phyloP scores from a whole-genome alignment of 2,888 invertebrate species.

The Thera britannica region DNA sequence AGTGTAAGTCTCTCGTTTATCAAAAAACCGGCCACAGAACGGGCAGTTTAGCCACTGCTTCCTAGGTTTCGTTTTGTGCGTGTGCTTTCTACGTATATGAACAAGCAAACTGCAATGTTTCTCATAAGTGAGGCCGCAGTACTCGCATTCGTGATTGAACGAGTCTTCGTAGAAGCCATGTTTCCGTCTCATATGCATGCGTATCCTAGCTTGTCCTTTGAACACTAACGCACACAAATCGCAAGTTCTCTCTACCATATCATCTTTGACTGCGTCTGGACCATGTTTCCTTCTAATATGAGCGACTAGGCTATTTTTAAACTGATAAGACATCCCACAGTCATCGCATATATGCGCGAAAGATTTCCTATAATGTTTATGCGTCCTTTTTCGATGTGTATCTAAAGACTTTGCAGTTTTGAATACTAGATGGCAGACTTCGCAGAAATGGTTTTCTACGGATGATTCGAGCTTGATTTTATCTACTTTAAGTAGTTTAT shows the following conservation, averaged over 20 bases:
- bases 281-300: conserved; percentile 76
- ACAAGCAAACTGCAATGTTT: conserved; percentile 73
- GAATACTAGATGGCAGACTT: conserved; percentile 76
- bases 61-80: conserved; percentile 52
- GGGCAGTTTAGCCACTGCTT: conserved; percentile 71
- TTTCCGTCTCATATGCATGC: conserved; percentile 77
- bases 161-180: conserved; percentile 71
- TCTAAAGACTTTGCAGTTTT: conserved; percentile 65
- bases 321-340: conserved; percentile 75
- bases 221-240: conserved; percentile 76
- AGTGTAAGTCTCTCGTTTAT: conserved; percentile 71
- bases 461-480: conserved; percentile 32
- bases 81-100: conserved; percentile 72
- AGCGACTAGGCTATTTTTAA: conserved; percentile 71
- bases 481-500: conserved; percentile 26
- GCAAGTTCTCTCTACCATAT: conserved; percentile 66
- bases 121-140: conserved; percentile 75
- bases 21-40: conserved; percentile 71
- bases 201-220: conserved; percentile 67
- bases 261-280: conserved; percentile 60
- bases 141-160: conserved; percentile 66
- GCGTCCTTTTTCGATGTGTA: conserved; percentile 73
- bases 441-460: conserved; percentile 57
- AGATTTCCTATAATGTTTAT: conserved; percentile 62
- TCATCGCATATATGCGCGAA: conserved; percentile 71